phyloP scores from a whole-genome alignment of 2,797 vertebrate genomes.

The Serranus cabrilla region DNA sequence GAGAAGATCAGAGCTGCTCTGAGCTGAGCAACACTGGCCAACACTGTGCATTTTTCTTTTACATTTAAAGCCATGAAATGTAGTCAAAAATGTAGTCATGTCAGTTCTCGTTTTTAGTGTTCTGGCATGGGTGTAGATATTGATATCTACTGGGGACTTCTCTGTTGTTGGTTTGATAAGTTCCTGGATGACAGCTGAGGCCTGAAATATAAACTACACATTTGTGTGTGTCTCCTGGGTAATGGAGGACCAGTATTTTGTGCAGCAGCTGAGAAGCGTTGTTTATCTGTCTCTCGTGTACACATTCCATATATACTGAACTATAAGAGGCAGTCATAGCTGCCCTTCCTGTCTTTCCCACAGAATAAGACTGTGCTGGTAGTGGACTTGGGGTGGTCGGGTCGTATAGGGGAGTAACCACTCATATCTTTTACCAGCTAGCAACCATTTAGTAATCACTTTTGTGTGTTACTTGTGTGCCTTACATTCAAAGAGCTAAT shows the following conservation, averaged over 20 bases:
- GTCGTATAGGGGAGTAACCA: no score
- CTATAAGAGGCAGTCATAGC: no score
- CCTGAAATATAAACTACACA: conserved; percentile 3
- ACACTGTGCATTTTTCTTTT: neutral
- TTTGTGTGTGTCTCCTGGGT: conserved; percentile 16
- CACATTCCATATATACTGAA: no score
- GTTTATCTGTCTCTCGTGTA: neutral
- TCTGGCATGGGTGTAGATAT: neutral
- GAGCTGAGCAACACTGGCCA: neutral
- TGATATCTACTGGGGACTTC: neutral
- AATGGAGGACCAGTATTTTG: conserved; percentile 11
- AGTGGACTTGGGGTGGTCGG: no score
- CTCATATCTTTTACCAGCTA: no score
- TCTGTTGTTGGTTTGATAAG: neutral
- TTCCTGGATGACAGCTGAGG: conserved; percentile 29
- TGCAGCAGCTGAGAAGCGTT: conserved; percentile 1
- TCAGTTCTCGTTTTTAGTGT: neutral
- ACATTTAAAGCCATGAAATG: neutral
- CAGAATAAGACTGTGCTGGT: no score
- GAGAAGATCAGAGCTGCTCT: conserved; percentile 16
- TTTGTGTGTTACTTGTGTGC: no score
- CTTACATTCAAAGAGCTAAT: no score
- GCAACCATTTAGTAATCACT: no score
- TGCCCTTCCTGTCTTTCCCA: no score
- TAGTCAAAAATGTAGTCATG: conserved; percentile 1